phyloP scores from a whole-genome alignment of 1,140 invertebrate species.

The Riptortus pedestris region DNA sequence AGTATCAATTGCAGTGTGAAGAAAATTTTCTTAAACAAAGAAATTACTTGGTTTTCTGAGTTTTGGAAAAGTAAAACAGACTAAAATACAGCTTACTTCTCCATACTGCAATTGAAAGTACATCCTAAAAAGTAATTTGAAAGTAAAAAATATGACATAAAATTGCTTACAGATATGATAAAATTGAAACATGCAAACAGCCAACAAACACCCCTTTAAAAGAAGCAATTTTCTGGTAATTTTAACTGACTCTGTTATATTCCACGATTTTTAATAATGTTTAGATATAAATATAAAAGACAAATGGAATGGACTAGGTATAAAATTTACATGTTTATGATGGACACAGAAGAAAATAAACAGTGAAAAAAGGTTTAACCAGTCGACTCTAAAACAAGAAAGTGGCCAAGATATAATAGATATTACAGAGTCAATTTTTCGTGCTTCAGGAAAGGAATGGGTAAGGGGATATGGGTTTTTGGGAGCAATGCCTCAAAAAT shows the following conservation, averaged over 20 bases:
- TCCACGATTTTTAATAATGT: slow-evolving; percentile 10
- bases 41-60: too few species aligned
- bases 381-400: not conserved
- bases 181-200: slow-evolving; percentile 32
- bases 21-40: too few species aligned
- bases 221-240: slow-evolving; percentile 30
- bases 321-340: slow-evolving; percentile 9
- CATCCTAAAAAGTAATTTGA: slow-evolving; percentile 6
- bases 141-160: slow-evolving; percentile 19
- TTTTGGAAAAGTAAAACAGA: too few species aligned
- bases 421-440: slow-evolving; percentile 20
- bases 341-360: slow-evolving; percentile 3
- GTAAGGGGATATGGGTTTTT: slow-evolving; percentile 4
- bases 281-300: too few species aligned
- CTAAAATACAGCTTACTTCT: too few species aligned
- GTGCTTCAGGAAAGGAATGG: slow-evolving; percentile 16
- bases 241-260: slow-evolving; percentile 24
- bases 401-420: not conserved
- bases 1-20: slow-evolving; percentile 8
- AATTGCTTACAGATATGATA: slow-evolving; percentile 15
- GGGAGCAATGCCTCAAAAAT: slow-evolving; percentile 22
- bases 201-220: slow-evolving; percentile 33
- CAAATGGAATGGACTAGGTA: too few species aligned
- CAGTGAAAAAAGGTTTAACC: not conserved
- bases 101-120: not conserved